phyloP scores from a whole-genome alignment of 2,888 invertebrate genomes.

The Nemoura dubitans region DNA sequence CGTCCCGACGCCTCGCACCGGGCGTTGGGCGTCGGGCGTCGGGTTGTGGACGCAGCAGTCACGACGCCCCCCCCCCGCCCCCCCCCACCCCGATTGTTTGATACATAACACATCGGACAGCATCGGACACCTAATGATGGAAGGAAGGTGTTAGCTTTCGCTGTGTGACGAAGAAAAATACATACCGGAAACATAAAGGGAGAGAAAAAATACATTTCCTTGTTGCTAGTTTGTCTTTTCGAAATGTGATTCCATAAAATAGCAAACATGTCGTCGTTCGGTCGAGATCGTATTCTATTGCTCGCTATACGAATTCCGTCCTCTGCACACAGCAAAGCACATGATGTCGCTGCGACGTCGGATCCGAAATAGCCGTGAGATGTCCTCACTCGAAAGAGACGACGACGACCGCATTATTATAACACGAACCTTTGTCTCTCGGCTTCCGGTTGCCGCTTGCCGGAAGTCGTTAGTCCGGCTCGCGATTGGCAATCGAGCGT shows the following conservation, averaged over 20 bases:
- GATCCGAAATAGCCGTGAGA: too few relatives aligned
- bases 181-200: background rate
- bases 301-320: too few relatives aligned
- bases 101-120: background rate
- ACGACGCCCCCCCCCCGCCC: background rate
- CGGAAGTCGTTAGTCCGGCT: slow-evolving; percentile 27
- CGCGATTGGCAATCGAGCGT: background rate
- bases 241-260: background rate
- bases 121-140: background rate
- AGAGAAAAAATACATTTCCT: background rate
- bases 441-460: background rate
- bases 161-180: background rate
- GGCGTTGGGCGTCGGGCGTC: slow-evolving; percentile 10
- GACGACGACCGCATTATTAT: background rate
- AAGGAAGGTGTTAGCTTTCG: background rate
- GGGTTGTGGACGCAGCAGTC: too few relatives aligned
- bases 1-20: background rate
- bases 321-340: too few relatives aligned
- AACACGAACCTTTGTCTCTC: background rate
- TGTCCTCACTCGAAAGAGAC: too few relatives aligned
- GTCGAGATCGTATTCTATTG: background rate
- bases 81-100: background rate
- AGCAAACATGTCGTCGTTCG: background rate
- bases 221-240: background rate
- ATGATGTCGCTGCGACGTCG: too few relatives aligned